Evolutionary conservation across 2,888 invertebrate genomes (phyloP), one percentile per base, ranked within the genome.

Genomic region (Apotomis capreana): DNA sequence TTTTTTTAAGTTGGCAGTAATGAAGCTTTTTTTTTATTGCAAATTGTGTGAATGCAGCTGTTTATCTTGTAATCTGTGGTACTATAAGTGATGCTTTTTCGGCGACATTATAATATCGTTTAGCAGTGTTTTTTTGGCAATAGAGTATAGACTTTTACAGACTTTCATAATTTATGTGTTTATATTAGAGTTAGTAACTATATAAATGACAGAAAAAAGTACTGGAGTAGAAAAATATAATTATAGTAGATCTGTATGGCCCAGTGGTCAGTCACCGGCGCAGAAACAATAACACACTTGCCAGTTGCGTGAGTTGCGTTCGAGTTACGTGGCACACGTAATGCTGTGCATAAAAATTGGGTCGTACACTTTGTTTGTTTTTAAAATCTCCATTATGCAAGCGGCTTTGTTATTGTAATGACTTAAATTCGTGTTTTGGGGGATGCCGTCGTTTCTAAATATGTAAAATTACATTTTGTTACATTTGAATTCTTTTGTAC

Each of bases 261-360:
- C 44, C 67, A 57, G 65, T 49, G 67, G 58, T 37, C 58, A 58
- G 13, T 68, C 58, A 49, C 37, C 46, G 37, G 59, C 57, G 46
- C 13, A 54, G 4, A 54, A 54, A 54, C 5, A 15, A 15, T 54
- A 54, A 13, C 54, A 54, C 49, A 54, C 46, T 55, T 26, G 55
- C 26, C 60, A 49, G 74, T 84, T 81, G 78, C 80, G 78, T 79
- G 75, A 54, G 76, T 82, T 81, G 80, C 80, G 78, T 63, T 75
- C 69, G 75, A 76, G 68, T 67, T 74, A 84, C 80, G 82, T 85
- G 83, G 83, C 58, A 74, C 63, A 61, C 68, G 68, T 68, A 68
- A 70, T 6, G 26, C 70, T 72, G 75, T 79, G 81, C 83, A 82
- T 83, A 81, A 84, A 87, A 90, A 88, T 90, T 86, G 78, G 91